Conservation (phyloP, 2,888 invertebrate species). For the Sycophila texana region DNA sequence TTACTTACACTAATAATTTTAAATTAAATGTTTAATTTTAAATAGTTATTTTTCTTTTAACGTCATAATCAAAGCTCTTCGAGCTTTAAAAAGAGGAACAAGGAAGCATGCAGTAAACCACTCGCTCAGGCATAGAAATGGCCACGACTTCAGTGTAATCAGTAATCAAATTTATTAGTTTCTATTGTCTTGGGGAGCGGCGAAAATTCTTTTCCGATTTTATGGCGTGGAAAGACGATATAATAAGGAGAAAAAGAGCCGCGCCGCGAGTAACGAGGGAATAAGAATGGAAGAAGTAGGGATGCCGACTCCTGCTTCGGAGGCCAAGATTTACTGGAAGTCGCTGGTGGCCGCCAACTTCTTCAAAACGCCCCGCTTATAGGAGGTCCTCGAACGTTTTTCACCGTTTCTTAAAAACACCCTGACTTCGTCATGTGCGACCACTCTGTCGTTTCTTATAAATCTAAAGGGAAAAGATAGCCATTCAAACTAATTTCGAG, state of each 20-base stretch:
- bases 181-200: constrained; percentile 73
- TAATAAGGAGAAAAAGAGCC: constrained; percentile 72
- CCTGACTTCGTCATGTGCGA: no score
- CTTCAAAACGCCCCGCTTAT: constrained; percentile 22
- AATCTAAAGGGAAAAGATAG: no score
- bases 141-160: constrained; percentile 67
- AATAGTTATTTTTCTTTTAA: no score
- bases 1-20: no score
- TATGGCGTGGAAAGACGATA: constrained; percentile 76
- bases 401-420: not conserved
- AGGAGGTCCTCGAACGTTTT: not conserved
- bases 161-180: constrained; percentile 76
- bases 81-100: not conserved
- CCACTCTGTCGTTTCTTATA: no score
- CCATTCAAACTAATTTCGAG: no score
- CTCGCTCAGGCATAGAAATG: not conserved
- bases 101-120: constrained; percentile 36
- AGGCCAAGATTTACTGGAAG: constrained; percentile 73
- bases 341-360: constrained; percentile 56
- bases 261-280: constrained; percentile 75
- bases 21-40: no score
- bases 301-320: constrained; percentile 54
- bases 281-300: constrained; percentile 70
- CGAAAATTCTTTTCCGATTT: constrained; percentile 75
- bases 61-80: not conserved